Evolutionary conservation across 2,888 invertebrate genomes (phyloP).

Genomic region (Drosophila vallismaia): DNA sequence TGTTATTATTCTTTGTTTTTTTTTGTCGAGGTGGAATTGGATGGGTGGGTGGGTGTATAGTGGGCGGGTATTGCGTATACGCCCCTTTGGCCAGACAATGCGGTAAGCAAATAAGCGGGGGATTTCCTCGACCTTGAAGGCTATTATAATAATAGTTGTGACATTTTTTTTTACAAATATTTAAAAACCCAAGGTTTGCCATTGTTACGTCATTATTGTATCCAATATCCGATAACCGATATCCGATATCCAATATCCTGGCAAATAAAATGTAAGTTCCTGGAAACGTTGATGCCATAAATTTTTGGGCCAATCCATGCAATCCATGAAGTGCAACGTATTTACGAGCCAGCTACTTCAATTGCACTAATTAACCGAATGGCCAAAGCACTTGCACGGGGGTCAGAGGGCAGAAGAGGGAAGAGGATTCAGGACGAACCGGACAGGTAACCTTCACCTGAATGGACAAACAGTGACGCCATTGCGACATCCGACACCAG

Average conservation of each 20-base stretch:
- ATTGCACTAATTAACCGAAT: constrained; percentile 51
- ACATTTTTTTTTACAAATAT: neutral
- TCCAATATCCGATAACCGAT: too few species aligned
- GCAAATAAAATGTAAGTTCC: neutral
- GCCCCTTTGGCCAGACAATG: neutral
- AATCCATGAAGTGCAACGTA: constrained; percentile 40
- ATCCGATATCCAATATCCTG: neutral
- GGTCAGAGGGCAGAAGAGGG: neutral
- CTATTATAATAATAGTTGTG: neutral
- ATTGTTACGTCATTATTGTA: neutral
- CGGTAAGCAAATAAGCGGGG: neutral
- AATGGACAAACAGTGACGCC: constrained; percentile 52
- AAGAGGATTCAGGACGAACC: neutral
- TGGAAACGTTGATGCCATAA: constrained; percentile 47
- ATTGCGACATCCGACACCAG: constrained; percentile 48
- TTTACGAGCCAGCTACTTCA: constrained; percentile 39
- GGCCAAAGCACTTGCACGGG: constrained; percentile 3
- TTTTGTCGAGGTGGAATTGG: too few species aligned
- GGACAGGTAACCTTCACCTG: constrained; percentile 45
- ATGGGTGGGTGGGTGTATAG: too few species aligned
- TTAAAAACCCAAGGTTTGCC: too few species aligned
- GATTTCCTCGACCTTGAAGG: constrained; percentile 5
- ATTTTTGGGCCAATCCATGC: constrained; percentile 36
- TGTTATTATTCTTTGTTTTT: too few species aligned
- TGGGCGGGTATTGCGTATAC: too few species aligned